Conservation (phyloP, 2,888 invertebrate species). For the Spilarctia lutea region DNA sequence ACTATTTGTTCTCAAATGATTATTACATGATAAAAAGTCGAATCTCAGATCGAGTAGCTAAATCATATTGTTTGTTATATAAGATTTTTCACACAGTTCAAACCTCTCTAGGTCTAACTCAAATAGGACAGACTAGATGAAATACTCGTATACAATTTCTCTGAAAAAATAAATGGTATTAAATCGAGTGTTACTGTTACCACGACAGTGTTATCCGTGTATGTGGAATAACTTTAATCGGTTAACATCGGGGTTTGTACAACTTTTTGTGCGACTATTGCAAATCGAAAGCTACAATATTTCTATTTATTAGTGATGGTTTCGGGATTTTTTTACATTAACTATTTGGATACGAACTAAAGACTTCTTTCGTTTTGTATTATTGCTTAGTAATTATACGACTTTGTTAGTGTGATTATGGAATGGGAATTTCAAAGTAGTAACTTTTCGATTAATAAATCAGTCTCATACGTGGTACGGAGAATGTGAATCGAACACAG, state of each 20-base stretch:
- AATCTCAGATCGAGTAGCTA: slow-evolving; percentile 27
- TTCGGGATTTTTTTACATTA: not conserved
- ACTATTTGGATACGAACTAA: slow-evolving; percentile 30
- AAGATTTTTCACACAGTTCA: slow-evolving; percentile 15
- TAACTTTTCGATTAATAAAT: slow-evolving; percentile 39
- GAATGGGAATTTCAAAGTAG: not conserved
- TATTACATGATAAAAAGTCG: slow-evolving; percentile 17
- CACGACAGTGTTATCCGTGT: not conserved
- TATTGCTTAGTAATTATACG: slow-evolving; percentile 24
- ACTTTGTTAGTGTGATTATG: slow-evolving; percentile 29
- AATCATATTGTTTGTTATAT: slow-evolving; percentile 29
- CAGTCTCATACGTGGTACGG: slow-evolving; percentile 30
- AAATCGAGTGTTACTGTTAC: not conserved
- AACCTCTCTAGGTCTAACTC: not conserved
- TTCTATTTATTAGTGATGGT: not conserved
- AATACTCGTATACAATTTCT: not conserved
- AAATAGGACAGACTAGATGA: not conserved
- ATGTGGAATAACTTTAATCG: too few relatives aligned
- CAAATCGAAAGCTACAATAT: not conserved
- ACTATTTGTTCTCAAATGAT: slow-evolving; percentile 54
- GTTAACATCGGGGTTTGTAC: not conserved
- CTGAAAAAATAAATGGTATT: not conserved
- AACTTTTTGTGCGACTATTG: not conserved
- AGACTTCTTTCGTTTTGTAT: too few relatives aligned
- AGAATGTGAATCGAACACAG: slow-evolving; percentile 33